phyloP scores from a whole-genome alignment of 2,797 vertebrate genomes.

The Paramormyrops hopkinsi region DNA sequence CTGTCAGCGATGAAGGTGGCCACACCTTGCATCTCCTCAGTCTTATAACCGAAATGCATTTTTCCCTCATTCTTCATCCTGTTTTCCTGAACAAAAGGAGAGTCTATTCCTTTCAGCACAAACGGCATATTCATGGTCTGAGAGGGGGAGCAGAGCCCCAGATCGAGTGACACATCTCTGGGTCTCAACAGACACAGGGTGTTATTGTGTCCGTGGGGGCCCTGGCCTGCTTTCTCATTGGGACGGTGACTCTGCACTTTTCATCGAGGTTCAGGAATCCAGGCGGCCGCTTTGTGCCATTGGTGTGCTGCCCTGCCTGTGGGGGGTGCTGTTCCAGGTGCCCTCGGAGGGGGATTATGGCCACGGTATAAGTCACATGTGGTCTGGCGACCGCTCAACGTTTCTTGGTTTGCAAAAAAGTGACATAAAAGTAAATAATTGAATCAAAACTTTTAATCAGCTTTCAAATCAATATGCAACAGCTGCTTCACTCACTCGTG shows the following conservation, averaged over 20 bases:
- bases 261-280: conserved; percentile 36
- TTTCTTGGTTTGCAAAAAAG: neutral
- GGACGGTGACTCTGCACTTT: conserved; percentile 46
- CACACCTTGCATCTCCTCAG: neutral
- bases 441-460: neutral
- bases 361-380: neutral
- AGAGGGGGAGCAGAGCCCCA: neutral
- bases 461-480: neutral
- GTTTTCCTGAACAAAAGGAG: neutral
- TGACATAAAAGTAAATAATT: neutral
- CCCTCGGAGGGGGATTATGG: neutral
- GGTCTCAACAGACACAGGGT: conserved; percentile 2
- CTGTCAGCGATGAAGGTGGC: neutral
- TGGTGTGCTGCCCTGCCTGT: neutral
- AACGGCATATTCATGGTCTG: neutral
- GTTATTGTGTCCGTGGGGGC: conserved; percentile 4
- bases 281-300: neutral
- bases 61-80: neutral
- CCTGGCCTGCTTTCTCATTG: conserved; percentile 37
- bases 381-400: neutral
- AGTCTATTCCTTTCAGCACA: neutral
- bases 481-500: neutral
- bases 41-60: conserved; percentile 6
- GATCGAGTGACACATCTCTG: neutral
- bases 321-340: neutral